Evolutionary conservation across 2,797 vertebrate species (phyloP).

Genomic region (Acanthiza pusilla): DNA sequence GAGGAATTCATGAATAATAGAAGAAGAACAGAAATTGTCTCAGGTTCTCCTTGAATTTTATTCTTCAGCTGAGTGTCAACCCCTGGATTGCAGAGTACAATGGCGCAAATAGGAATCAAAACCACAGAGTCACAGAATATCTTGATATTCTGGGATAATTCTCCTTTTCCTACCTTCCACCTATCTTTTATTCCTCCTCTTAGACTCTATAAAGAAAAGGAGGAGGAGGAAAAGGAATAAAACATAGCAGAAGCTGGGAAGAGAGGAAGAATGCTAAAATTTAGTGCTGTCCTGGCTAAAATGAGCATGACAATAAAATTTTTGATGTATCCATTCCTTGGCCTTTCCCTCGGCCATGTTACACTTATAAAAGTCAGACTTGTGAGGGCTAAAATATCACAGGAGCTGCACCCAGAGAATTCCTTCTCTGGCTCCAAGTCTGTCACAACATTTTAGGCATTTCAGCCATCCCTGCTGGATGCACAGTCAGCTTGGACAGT

Average conservation of each 20-base stretch:
- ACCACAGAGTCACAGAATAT: no score
- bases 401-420: not conserved
- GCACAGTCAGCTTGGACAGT: not conserved
- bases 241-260: not conserved
- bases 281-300: not conserved
- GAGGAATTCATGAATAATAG: not conserved
- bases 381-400: not conserved
- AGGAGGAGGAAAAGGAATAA: not conserved
- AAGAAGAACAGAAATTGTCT: not conserved
- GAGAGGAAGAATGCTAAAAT: not conserved
- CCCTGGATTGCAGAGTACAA: accelerated
- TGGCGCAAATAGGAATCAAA: accelerated
- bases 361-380: not conserved
- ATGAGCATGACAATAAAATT: not conserved
- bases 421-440: not conserved
- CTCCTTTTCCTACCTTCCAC: not conserved
- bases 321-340: not conserved
- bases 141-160: not conserved
- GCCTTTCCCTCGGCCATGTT: not conserved
- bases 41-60: not conserved
- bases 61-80: not conserved
- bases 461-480: not conserved
- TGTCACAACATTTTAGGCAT: not conserved
- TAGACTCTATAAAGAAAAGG: not conserved
- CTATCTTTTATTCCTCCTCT: not conserved